phyloP scores from a whole-genome alignment of 2,113 vertebrate genomes.

The Corythaixoides concolor region DNA sequence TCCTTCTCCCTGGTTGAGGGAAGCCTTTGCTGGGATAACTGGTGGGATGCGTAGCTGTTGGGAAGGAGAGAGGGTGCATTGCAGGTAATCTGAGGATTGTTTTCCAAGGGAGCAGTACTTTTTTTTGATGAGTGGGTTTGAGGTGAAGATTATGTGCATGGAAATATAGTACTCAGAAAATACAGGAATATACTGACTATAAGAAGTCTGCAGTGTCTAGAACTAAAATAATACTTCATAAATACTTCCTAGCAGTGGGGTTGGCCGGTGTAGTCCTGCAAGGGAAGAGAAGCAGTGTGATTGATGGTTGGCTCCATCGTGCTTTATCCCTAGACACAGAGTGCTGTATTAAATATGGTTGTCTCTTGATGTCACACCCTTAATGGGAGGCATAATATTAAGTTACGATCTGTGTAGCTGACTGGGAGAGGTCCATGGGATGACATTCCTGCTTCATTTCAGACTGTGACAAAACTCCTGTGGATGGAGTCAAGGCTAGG shows the following conservation, averaged over 20 bases:
- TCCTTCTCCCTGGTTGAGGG: background rate
- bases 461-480: background rate
- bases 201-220: constrained; percentile 3
- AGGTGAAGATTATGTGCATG: background rate
- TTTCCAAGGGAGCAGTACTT: background rate
- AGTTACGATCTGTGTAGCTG: background rate
- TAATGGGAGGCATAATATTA: background rate
- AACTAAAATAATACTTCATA: constrained; percentile 15
- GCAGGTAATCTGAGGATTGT: background rate
- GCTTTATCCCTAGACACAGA: background rate
- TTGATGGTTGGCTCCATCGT: constrained; percentile 22
- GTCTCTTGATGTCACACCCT: background rate
- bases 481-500: background rate
- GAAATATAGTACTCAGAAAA: background rate
- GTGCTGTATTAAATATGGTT: background rate
- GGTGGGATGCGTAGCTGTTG: background rate
- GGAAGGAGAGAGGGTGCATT: background rate
- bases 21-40: background rate
- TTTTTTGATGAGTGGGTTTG: background rate
- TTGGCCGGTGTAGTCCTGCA: constrained; percentile 13
- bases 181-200: background rate
- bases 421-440: background rate
- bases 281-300: background rate
- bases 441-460: background rate
- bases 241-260: background rate